These are phyloP conservation scores for Bombus consobrinus DNA, from an alignment of 1,140 invertebrate species.

Conservation along the genomic window DNA sequence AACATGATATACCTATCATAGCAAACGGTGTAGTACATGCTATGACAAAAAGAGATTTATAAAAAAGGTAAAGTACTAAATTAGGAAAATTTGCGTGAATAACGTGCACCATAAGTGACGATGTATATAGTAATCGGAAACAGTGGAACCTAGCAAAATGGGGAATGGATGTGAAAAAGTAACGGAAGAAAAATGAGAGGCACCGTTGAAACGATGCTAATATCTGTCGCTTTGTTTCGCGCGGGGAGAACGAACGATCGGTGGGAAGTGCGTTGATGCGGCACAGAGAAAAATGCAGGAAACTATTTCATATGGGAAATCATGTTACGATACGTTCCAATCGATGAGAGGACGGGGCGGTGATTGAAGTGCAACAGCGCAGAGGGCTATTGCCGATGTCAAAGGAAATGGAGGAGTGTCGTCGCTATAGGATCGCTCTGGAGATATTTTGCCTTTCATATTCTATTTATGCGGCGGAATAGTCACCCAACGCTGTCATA, in stretches of 20 bases:
- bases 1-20: too few relatives aligned
- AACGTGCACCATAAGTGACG: not conserved
- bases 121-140: not conserved
- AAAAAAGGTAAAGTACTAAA: not conserved
- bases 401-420: slow-evolving; percentile 62
- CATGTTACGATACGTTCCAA: slow-evolving; percentile 67
- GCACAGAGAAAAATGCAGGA: slow-evolving; percentile 44
- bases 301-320: slow-evolving; percentile 68
- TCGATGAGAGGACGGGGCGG: slow-evolving; percentile 56
- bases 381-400: slow-evolving; percentile 67
- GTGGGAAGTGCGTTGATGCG: slow-evolving; percentile 32
- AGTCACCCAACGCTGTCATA: slow-evolving; percentile 24
- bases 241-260: slow-evolving; percentile 6
- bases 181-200: not conserved
- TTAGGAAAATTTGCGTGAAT: not conserved
- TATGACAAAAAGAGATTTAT: not conserved
- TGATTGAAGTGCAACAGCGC: slow-evolving; percentile 69
- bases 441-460: slow-evolving; percentile 58
- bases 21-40: too few relatives aligned
- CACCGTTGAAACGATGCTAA: not conserved
- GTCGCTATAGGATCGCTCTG: slow-evolving; percentile 38
- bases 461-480: slow-evolving; percentile 63
- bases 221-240: slow-evolving; percentile 30
- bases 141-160: too few relatives aligned
- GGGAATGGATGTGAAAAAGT: not conserved